Base-by-base conservation (phyloP, 2,888 invertebrate species). In the Hermaeophaga mercurialis region DNA sequence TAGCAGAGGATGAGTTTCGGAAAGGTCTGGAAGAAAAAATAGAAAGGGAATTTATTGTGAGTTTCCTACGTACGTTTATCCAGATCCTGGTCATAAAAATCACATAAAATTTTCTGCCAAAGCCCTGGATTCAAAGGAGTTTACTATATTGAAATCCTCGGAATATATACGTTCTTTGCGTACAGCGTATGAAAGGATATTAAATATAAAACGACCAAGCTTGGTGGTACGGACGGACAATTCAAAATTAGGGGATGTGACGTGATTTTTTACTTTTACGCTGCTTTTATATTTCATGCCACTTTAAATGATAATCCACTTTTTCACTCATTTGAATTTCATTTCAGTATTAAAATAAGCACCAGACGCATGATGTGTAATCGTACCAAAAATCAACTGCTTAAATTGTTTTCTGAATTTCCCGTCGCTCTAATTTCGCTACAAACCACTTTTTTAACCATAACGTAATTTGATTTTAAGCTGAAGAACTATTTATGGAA, bases 1-100 rank as follows among this genome's bases (percentile, higher is more conserved):
- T 24, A 36, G 15, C 47, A 38, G 24, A 33, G 33, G 33, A 33
- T 33, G 12, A 33, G 33, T 12, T 47, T 47, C 15, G 11, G 14
- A 3, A 47, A 47, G 36, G 17, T n/a, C 34, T 3, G 1, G 36
- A 33, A 15, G 22, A 47, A 46, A 46, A 36, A 47, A 47, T 26
- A 11, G 2, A 47, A 38, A 47, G 26, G 1, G 26, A 36, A 47
- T 47, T 47, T 47, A 47, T 47, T 36, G 34, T 15, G 36, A 47
- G 36, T 24, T 22, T 24, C 36, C 36, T 18, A 18, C 34, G 33
- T 46, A 22, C 34, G 38, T 38, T 45, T 36, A 38, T 11, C 48
- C 38, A 19, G 18, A 39, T 52, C 17, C 34, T 7, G 43, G 43
- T 44, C 52, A 26, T 52, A 52, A 52, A 52, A 43, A 43, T 43